Evolutionary conservation across 1,140 invertebrate genomes (phyloP).

Genomic region (Vanessa tameamea): DNA sequence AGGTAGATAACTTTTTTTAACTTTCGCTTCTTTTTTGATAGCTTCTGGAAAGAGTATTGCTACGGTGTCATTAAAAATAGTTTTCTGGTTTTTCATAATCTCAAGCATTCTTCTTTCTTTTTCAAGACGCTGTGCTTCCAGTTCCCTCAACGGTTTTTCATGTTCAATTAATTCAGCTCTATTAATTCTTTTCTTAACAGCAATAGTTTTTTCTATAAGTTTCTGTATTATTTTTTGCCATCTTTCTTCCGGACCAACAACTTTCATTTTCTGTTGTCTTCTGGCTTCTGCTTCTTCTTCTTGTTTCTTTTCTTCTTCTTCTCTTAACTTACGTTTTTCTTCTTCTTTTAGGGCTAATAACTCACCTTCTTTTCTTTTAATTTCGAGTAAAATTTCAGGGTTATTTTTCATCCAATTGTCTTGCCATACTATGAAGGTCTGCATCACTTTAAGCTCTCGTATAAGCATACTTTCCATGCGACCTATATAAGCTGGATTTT

Average conservation of each 20-base stretch:
- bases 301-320: slow-evolving; percentile 67
- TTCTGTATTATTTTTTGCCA: slow-evolving; percentile 76
- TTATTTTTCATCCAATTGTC: slow-evolving; percentile 71
- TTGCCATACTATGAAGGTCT: slow-evolving; percentile 70
- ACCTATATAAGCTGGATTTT: slow-evolving; percentile 53
- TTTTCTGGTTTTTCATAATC: slow-evolving; percentile 76
- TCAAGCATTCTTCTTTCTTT: slow-evolving; percentile 76
- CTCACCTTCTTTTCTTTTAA: slow-evolving; percentile 67
- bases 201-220: slow-evolving; percentile 74
- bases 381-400: slow-evolving; percentile 67
- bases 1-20: slow-evolving; percentile 56
- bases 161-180: slow-evolving; percentile 72
- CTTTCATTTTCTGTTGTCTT: slow-evolving; percentile 56
- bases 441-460: slow-evolving; percentile 70
- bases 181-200: slow-evolving; percentile 77
- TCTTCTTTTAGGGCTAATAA: slow-evolving; percentile 69
- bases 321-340: slow-evolving; percentile 60
- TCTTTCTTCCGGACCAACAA: slow-evolving; percentile 70
- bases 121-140: slow-evolving; percentile 70
- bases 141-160: slow-evolving; percentile 74
- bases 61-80: slow-evolving; percentile 78
- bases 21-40: slow-evolving; percentile 62
- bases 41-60: slow-evolving; percentile 78
- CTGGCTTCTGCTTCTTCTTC: slow-evolving; percentile 70
- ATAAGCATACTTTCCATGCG: slow-evolving; percentile 63